Base-by-base conservation (phyloP, 2,888 invertebrate species). In the Shargacucullia verbasci region DNA sequence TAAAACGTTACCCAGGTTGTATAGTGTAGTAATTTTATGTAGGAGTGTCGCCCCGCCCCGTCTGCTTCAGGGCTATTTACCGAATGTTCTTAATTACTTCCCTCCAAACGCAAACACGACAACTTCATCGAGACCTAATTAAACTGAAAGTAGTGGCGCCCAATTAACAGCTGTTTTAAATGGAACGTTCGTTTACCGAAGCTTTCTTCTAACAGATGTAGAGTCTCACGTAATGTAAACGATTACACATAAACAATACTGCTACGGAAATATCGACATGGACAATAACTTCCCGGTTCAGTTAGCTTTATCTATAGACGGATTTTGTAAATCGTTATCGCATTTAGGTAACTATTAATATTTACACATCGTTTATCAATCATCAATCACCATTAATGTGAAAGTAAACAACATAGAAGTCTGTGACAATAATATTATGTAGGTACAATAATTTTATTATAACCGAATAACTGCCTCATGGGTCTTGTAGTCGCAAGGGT, bases 41-140 rank as follows among this genome's bases (percentile, higher is more conserved):
- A 84, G 90, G 87, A 85, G 90, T 86, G 87, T 86, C 83, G 87
- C 84, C 86, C 79, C 83, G 71, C 88, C 89, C 80, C 76, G 82
- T 86, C 83, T 82, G 77, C 65, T 70, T 62, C 52, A 40, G 31
- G 60, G 73, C 76, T 84, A 82, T 87, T 86, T 85, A 84, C 80
- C 67, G 73, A 75, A 80, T 70, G 77, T 79, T 80, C 79, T 86
- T 90, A 89, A 91, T 90, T 90, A 91, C 86, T 87, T 85, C 78
- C 80, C 83, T 68, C 63, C 70, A 70, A 81, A 78, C 76, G 76
- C 81, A 82, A 84, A 86, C 86, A 86, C 82, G 82, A 85, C 79
- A 80, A 82, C 74, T 84, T 79, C 74, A 84, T 83, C 69, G 77
- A 69, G 70, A 79, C 73, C 74, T 74, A 73, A 76, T 70, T 73